Conservation (phyloP, 1,140 invertebrate genomes). For the Sitodiplosis mosellana region DNA sequence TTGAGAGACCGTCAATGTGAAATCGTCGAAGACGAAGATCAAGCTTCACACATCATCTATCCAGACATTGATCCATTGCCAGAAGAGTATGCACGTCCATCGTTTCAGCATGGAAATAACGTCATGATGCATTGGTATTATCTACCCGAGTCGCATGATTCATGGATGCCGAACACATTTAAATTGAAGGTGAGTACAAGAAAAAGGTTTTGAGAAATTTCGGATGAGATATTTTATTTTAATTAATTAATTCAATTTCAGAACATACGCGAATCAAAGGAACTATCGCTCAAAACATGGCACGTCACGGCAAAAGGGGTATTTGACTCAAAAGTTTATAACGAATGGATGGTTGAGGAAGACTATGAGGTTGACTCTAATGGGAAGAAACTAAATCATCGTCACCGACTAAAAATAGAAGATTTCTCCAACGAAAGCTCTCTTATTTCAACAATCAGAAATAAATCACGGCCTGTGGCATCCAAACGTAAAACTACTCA, state of each 20-base stretch:
- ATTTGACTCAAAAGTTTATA: conserved; percentile 80
- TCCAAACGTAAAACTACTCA: too few species aligned
- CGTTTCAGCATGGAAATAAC: conserved; percentile 62
- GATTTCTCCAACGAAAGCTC: conserved; percentile 37
- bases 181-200: conserved; percentile 37
- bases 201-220: not conserved
- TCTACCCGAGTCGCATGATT: conserved; percentile 80
- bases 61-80: conserved; percentile 63
- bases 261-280: too few species aligned
- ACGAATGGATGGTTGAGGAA: conserved; percentile 98
- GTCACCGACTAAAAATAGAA: conserved; percentile 60
- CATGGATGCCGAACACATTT: conserved; percentile 51
- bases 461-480: too few species aligned
- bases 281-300: too few species aligned
- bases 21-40: conserved; percentile 58
- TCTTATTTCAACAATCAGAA: too few species aligned
- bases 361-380: conserved; percentile 87
- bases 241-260: too few species aligned
- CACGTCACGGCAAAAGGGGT: conserved; percentile 73
- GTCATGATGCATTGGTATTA: conserved; percentile 88
- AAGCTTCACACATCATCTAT: conserved; percentile 81
- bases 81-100: conserved; percentile 81
- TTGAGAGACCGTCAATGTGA: conserved; percentile 71
- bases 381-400: conserved; percentile 65
- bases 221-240: too few species aligned